Evolutionary conservation across 1,140 invertebrate genomes (phyloP).

Genomic region (Zaprionus lachaisei): DNA sequence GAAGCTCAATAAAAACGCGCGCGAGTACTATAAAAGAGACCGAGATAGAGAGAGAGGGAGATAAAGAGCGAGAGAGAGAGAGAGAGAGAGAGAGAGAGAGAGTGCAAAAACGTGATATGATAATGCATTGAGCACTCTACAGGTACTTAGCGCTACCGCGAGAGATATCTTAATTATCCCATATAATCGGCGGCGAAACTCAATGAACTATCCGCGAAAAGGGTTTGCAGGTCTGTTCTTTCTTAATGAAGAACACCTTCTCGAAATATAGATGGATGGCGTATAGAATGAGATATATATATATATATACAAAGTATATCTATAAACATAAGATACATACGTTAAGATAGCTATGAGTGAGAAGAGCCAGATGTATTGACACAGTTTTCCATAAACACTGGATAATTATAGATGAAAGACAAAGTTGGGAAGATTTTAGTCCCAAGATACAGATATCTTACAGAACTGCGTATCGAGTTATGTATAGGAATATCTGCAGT

Average conservation of each 20-base stretch:
- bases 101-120: slow-evolving; percentile 29
- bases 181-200: slow-evolving; percentile 4
- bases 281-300: too few species aligned
- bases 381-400: too few species aligned
- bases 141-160: slow-evolving; percentile 31
- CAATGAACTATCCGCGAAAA: background rate
- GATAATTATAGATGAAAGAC: background rate
- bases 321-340: too few species aligned
- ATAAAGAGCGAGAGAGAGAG: background rate
- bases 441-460: background rate
- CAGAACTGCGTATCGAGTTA: too few species aligned
- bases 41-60: background rate
- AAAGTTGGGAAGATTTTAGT: background rate
- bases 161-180: slow-evolving; percentile 1
- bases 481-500: too few species aligned
- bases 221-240: background rate
- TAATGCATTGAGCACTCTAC: slow-evolving; percentile 39
- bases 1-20: slow-evolving; percentile 38
- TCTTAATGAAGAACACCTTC: background rate
- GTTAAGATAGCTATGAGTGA: too few species aligned
- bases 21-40: slow-evolving; percentile 25
- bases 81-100: background rate
- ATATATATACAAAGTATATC: too few species aligned
- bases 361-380: too few species aligned
- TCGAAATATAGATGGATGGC: too few species aligned